Conservation (phyloP, 2,888 invertebrate genomes). For the Dasypolia templi region DNA sequence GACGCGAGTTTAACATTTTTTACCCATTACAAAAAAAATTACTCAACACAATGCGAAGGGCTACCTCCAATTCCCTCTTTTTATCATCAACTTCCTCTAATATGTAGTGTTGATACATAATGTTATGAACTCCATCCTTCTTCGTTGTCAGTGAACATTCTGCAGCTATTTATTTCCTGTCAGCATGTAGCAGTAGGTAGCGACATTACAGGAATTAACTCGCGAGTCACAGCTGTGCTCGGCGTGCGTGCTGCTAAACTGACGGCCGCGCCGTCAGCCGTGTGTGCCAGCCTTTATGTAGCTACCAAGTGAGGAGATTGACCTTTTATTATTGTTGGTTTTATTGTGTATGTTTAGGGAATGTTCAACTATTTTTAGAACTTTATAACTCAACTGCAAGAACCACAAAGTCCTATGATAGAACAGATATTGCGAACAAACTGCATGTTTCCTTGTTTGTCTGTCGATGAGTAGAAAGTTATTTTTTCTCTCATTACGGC, state of each 20-base stretch:
- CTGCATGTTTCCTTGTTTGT: background rate
- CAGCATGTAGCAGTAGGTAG: constrained; percentile 35
- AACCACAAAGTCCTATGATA: background rate
- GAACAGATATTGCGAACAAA: background rate
- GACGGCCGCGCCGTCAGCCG: constrained; percentile 17
- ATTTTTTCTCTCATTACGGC: background rate
- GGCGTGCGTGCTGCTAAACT: constrained; percentile 29
- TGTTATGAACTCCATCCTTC: constrained; percentile 11
- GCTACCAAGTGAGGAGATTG: background rate
- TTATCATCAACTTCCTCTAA: background rate
- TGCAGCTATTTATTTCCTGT: constrained; percentile 34
- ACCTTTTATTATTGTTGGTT: constrained; percentile 3
- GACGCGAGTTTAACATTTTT: no score
- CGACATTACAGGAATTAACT: constrained; percentile 52
- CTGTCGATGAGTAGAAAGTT: background rate
- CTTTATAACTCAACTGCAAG: background rate
- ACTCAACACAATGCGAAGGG: background rate
- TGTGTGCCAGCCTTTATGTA: background rate
- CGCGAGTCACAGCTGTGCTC: constrained; percentile 39
- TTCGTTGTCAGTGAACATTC: constrained; percentile 29
- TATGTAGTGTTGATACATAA: background rate
- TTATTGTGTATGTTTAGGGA: background rate
- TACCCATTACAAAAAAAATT: no score
- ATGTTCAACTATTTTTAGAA: background rate
- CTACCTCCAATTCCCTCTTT: background rate